Percentiles rank a stretch among this genome's conserved stretches.
Evolutionary conservation across 2,113 vertebrate species (phyloP).

Genomic region (Etheostoma spectabile): DNA sequence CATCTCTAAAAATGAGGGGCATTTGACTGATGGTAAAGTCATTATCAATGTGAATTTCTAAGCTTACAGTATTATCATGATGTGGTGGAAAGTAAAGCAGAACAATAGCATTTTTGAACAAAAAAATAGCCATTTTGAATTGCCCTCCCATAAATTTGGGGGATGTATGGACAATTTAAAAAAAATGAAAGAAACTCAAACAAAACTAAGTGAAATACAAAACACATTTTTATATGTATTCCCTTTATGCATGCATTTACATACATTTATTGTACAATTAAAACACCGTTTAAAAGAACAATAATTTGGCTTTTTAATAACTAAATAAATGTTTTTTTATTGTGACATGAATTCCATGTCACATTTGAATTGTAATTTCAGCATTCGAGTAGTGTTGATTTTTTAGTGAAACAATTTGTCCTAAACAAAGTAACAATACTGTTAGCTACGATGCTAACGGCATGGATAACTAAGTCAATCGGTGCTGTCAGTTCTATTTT

Average conservation of each 20-base stretch:
- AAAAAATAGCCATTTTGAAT: neutral
- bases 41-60: no score
- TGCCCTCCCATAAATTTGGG: neutral
- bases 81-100: no score
- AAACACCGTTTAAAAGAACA: neutral
- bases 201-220: neutral
- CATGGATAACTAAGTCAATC: no score
- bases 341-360: neutral
- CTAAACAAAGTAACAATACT: no score
- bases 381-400: no score
- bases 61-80: neutral
- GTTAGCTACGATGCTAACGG: no score
- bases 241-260: neutral
- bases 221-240: neutral
- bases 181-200: neutral
- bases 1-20: rapidly evolving
- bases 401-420: no score
- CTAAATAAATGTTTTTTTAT: neutral
- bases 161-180: no score
- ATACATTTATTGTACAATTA: neutral
- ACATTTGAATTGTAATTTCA: no score
- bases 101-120: no score
- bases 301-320: no score
- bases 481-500: no score
- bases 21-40: neutral